Conservation (phyloP, 2,113 vertebrate species). For the Empidonax traillii region DNA sequence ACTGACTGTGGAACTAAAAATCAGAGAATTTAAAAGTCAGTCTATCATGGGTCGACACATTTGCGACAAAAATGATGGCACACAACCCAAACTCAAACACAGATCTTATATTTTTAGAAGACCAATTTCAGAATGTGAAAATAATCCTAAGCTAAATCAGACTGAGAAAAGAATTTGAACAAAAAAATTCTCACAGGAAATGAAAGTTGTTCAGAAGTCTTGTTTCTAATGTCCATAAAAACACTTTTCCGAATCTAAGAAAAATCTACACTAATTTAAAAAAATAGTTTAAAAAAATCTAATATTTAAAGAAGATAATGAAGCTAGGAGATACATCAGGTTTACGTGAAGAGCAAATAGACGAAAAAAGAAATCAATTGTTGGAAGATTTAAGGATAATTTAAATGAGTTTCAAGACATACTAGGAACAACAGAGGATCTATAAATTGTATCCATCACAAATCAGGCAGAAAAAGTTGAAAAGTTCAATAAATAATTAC, state of each 20-base stretch:
- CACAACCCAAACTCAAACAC: background rate
- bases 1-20: background rate
- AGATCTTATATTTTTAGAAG: background rate
- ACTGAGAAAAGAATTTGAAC: background rate
- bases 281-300: background rate
- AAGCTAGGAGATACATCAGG: background rate
- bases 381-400: conserved; percentile 4
- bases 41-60: background rate
- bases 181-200: background rate
- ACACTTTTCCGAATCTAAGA: background rate
- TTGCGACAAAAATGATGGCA: background rate
- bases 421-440: background rate
- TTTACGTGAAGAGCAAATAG: background rate
- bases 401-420: conserved; percentile 22
- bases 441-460: background rate
- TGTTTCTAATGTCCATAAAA: background rate
- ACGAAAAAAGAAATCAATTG: background rate
- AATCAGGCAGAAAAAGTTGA: conserved; percentile 27
- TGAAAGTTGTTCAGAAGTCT: background rate
- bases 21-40: background rate
- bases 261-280: background rate
- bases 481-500: conserved; percentile 59
- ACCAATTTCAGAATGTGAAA: background rate
- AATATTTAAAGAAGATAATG: background rate
- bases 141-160: background rate